Evolutionary conservation across 2,888 invertebrate genomes (phyloP).

Genomic region (Morpho helenor): DNA sequence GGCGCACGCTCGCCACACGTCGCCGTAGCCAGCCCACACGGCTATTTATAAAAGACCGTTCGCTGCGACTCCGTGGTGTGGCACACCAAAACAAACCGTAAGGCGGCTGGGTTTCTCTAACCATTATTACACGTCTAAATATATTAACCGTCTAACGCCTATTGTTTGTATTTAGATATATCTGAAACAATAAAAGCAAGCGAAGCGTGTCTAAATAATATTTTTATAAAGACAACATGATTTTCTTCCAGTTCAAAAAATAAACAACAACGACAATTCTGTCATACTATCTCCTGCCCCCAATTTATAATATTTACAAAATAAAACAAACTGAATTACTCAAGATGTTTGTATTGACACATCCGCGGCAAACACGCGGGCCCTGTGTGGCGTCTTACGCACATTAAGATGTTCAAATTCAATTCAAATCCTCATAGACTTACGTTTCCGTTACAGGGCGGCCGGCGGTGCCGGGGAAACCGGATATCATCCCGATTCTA

Average conservation of each 20-base stretch:
- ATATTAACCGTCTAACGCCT: not conserved
- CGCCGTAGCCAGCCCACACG: conserved; percentile 42
- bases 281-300: too few species aligned
- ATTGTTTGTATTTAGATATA: not conserved
- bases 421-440: not conserved
- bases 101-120: conserved; percentile 69
- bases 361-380: too few species aligned
- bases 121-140: conserved; percentile 17
- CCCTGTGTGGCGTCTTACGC: too few species aligned
- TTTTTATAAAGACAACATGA: too few species aligned
- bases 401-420: too few species aligned
- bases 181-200: too few species aligned
- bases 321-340: too few species aligned
- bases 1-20: conserved; percentile 26
- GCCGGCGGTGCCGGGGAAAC: conserved; percentile 90
- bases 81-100: conserved; percentile 77
- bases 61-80: conserved; percentile 69
- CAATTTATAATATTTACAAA: too few species aligned
- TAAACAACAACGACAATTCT: too few species aligned
- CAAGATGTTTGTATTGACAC: too few species aligned
- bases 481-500: conserved; percentile 85
- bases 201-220: too few species aligned
- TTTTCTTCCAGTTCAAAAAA: too few species aligned
- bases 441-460: conserved; percentile 79
- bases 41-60: conserved; percentile 71